These are phyloP conservation scores for Vesta saturnalis DNA, from an alignment of 2,888 invertebrate species.

Conservation along the genomic window DNA sequence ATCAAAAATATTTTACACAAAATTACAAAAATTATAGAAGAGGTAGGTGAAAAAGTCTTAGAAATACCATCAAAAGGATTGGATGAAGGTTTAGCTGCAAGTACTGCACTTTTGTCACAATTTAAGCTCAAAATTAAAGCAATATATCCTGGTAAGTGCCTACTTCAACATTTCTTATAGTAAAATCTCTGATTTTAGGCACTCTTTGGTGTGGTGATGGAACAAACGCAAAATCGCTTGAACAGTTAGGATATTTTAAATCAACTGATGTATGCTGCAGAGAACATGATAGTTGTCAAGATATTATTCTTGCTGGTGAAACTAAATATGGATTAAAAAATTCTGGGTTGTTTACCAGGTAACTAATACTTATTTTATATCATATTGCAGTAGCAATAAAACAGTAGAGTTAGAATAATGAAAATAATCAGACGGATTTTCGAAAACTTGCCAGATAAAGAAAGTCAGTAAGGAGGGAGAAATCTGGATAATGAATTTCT, in stretches of 20 bases:
- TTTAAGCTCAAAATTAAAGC: neutral
- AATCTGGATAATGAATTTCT: too few relatives aligned
- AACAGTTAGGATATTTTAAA: conserved; percentile 72
- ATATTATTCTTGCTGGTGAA: conserved; percentile 67
- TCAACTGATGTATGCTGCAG: conserved; percentile 76
- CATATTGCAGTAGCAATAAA: too few relatives aligned
- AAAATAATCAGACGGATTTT: too few relatives aligned
- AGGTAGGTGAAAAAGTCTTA: neutral
- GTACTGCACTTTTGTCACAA: neutral
- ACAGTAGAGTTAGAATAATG: too few relatives aligned
- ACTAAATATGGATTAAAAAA: conserved; percentile 71
- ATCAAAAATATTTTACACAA: neutral
- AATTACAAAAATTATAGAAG: neutral
- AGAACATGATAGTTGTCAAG: conserved; percentile 75
- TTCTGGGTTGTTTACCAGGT: conserved; percentile 74
- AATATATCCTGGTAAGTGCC: neutral
- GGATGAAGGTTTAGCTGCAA: neutral
- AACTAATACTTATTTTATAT: too few relatives aligned
- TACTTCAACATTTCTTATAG: too few relatives aligned
- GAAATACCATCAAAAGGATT: neutral
- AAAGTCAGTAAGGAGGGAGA: too few relatives aligned
- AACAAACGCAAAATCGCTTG: conserved; percentile 66
- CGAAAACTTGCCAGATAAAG: neutral
- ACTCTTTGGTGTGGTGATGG: conserved; percentile 82
- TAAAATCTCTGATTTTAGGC: conserved; percentile 63